Evolutionary conservation across 1,140 invertebrate species (phyloP).

Genomic region (Zaprionus vittiger): DNA sequence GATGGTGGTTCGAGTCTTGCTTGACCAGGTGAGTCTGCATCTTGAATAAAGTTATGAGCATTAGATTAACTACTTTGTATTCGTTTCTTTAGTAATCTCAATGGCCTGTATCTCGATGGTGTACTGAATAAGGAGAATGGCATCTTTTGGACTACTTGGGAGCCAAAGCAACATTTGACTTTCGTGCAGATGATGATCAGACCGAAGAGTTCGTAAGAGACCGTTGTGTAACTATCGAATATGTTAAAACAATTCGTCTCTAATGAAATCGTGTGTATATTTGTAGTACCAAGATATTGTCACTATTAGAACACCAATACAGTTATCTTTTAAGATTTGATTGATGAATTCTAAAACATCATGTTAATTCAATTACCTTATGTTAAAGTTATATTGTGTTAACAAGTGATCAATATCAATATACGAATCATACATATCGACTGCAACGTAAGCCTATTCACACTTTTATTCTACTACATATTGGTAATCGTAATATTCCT

Average conservation of each 20-base stretch:
- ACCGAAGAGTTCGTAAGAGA: neutral
- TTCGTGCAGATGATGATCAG: constrained; percentile 27
- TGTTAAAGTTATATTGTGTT: no score
- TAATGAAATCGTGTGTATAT: neutral
- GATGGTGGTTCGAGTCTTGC: constrained; percentile 22
- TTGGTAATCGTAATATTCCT: no score
- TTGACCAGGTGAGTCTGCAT: neutral
- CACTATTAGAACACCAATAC: no score
- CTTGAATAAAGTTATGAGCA: neutral
- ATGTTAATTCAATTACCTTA: no score
- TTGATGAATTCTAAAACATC: no score
- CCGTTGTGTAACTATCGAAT: neutral
- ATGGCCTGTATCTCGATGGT: constrained; percentile 13
- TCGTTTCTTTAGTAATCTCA: constrained; percentile 17
- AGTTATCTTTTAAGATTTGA: no score
- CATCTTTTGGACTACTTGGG: constrained; percentile 5
- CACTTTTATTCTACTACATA: no score
- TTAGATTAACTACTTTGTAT: neutral
- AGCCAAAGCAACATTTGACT: neutral
- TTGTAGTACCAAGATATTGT: no score
- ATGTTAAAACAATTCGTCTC: neutral
- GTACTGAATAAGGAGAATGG: neutral
- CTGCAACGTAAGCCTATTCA: no score
- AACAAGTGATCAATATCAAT: no score
- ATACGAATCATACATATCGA: no score